Base-by-base conservation (phyloP, 2,797 vertebrate genomes). In the Loriculus beryllinus region DNA sequence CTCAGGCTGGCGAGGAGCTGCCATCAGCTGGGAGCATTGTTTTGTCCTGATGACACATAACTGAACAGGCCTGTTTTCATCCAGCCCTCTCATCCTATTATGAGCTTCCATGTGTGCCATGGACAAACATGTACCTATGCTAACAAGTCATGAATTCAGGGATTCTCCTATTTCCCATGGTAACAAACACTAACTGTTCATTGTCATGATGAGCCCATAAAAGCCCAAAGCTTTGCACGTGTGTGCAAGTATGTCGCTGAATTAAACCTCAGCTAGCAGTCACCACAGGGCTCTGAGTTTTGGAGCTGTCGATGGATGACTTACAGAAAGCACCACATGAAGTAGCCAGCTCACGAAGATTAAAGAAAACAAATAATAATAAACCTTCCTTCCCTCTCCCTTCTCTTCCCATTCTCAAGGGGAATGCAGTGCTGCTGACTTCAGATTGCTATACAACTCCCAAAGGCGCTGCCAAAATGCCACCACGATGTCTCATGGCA, bases 381-480 rank as follows among this genome's bases (percentile, higher is more conserved):
- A 31, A 65, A n/a, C 21, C 16, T 82, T 72, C 28, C 23, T 18
- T 59, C 31, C 35, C 16, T 79, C 57, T 75, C 39, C 23, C 16
- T 85, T 89, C 26, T 48, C 37, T 59, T 93, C 62, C 59, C 33
- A 17, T 86, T 69, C 6, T 57, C 56, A 60, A 64, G 70, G 47
- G 16, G 33, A 89, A 67, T 35, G 74, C 47, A 39, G 29, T 45
- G 69, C 59, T 94, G 48, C 80, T 93, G 82, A 72, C 85, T 92
- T 86, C 67, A 91, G 56, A 59, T n/a, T 57, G 60, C 92, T 86
- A 16, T 92, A 64, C 47, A 86, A 11, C 67, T 95, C 54, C 26
- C 67, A 71, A 52, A 35, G 59, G 43, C 0, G 0, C 82, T 95
- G 95, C 90, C 95, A 96, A 91, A 94, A 96, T 96, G 74, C 95